These are phyloP conservation scores for Zootermopsis nevadensis DNA, from an alignment of 2,888 invertebrate genomes.

Conservation along the genomic window DNA sequence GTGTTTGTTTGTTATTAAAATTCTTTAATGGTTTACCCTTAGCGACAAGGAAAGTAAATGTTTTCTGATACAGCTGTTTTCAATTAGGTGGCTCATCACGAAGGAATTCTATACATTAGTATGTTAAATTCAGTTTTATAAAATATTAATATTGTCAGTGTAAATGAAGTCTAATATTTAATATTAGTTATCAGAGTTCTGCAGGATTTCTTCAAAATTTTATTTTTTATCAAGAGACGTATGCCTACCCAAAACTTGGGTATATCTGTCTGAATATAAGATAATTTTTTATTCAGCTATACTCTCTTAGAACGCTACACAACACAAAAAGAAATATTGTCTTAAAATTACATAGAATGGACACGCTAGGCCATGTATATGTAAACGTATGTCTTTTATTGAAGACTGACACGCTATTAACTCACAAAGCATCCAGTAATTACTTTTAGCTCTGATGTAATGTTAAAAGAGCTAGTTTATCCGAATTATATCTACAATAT, in stretches of 20 bases:
- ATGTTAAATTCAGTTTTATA: not conserved
- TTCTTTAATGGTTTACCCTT: too few relatives aligned
- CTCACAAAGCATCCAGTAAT: slow-evolving; percentile 7
- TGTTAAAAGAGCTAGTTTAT: slow-evolving; percentile 36
- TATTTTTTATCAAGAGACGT: not conserved
- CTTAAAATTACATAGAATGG: not conserved
- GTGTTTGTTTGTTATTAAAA: too few relatives aligned
- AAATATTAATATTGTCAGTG: not conserved
- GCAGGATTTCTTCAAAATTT: not conserved
- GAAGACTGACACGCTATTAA: not conserved
- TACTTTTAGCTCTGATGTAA: slow-evolving; percentile 37
- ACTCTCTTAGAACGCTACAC: not conserved
- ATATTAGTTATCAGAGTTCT: not conserved
- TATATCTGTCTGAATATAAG: not conserved
- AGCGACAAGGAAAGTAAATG: not conserved
- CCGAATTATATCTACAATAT: slow-evolving; percentile 44
- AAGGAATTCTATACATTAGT: not conserved
- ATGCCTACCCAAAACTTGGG: not conserved
- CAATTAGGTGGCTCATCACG: not conserved
- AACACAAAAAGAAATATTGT: not conserved
- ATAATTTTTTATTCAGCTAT: not conserved
- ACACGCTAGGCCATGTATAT: not conserved
- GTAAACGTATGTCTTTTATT: not conserved
- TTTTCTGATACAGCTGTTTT: not conserved
- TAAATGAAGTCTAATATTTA: not conserved